Conservation (phyloP, 2,113 vertebrate species). For the Charadrius vociferus region DNA sequence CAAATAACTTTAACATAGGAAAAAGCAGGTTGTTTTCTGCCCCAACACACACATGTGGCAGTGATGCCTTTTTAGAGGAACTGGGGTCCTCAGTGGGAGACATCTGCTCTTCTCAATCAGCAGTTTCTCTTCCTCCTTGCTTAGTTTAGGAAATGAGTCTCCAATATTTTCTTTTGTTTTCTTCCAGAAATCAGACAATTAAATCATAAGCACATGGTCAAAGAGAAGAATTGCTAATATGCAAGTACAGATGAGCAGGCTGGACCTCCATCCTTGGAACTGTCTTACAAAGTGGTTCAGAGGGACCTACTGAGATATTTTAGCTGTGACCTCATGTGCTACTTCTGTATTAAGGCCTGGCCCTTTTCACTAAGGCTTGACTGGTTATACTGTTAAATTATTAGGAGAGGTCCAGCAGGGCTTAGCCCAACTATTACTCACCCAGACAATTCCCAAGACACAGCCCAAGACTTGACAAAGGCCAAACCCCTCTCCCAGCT, state of each 20-base stretch:
- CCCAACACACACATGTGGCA: background rate
- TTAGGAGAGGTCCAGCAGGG: background rate
- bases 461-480: background rate
- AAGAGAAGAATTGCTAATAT: background rate
- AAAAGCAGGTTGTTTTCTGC: background rate
- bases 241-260: background rate
- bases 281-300: background rate
- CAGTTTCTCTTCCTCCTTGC: conserved; percentile 9
- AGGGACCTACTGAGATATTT: background rate
- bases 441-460: background rate
- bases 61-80: background rate
- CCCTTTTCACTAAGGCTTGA: background rate
- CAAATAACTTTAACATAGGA: background rate
- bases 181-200: background rate
- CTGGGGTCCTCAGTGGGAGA: fast-evolving
- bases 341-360: no score
- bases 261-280: background rate
- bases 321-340: background rate
- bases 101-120: background rate
- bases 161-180: background rate
- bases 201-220: background rate
- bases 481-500: background rate
- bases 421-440: background rate
- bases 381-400: background rate
- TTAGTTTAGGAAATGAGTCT: background rate